A percentile compares a stretch with the other conserved stretches of the same genome.
Evolutionary conservation across 2,113 vertebrate species (phyloP).

Genomic region (Ramphastos sulfuratus): DNA sequence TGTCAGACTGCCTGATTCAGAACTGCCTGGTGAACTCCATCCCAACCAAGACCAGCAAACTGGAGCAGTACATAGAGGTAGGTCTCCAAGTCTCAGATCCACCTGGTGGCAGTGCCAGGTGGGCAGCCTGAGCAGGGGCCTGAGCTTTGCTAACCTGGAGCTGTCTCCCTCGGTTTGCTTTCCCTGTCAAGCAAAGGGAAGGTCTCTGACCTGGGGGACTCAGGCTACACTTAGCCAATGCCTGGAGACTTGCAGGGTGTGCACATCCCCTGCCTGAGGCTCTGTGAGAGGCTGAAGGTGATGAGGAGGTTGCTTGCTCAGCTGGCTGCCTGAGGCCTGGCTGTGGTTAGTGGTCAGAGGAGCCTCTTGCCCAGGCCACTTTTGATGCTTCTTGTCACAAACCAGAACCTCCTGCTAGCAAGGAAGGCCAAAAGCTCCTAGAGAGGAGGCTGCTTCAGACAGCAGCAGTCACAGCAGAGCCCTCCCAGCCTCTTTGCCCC

Average conservation of each 20-base stretch:
- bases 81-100: neutral
- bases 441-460: neutral
- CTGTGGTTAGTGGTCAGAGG: neutral
- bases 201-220: neutral
- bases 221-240: accelerated
- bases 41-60: slow-evolving; percentile 89
- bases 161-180: neutral
- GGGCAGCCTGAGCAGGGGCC: neutral
- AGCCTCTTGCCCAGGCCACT: neutral
- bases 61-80: slow-evolving; percentile 90
- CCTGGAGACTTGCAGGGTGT: neutral
- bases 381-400: neutral
- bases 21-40: slow-evolving; percentile 92
- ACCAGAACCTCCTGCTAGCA: neutral
- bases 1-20: slow-evolving; percentile 89
- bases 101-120: neutral
- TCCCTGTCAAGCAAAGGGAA: neutral
- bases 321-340: neutral
- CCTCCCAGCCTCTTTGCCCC: neutral
- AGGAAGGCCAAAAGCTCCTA: neutral
- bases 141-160: neutral
- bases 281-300: neutral
- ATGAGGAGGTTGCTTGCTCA: neutral
- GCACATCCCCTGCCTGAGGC: neutral
- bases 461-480: neutral